Conservation (phyloP, 2,888 invertebrate species). For the Hipparchia semele region DNA sequence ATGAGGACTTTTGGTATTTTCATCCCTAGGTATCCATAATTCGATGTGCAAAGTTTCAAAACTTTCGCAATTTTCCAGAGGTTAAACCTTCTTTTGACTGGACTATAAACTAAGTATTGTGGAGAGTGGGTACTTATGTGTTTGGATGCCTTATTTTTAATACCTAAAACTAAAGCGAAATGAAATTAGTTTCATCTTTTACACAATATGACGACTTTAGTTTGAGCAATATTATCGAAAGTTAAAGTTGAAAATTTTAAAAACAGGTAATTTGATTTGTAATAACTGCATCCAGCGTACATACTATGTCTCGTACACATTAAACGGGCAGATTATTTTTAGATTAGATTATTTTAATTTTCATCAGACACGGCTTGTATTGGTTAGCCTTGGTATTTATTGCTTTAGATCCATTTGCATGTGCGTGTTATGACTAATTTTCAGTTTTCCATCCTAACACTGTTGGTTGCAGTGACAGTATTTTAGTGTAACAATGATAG, state of each 20-base stretch:
- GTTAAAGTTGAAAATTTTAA: neutral
- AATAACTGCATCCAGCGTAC: neutral
- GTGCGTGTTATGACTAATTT: slow-evolving; percentile 9
- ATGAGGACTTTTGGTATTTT: no score
- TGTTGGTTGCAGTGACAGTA: neutral
- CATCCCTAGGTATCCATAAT: no score
- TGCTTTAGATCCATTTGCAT: slow-evolving; percentile 27
- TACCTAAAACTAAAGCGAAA: neutral
- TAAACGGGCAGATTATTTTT: neutral
- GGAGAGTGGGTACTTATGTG: neutral
- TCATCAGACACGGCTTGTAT: slow-evolving; percentile 15
- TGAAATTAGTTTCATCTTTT: neutral
- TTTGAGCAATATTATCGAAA: neutral
- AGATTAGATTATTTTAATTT: slow-evolving; percentile 6
- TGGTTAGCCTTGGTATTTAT: slow-evolving; percentile 21
- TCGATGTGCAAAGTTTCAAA: no score
- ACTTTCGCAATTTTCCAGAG: no score
- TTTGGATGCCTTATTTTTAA: neutral
- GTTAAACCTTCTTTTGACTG: no score
- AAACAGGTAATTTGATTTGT: neutral
- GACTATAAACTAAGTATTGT: no score
- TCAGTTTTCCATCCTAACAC: slow-evolving; percentile 24
- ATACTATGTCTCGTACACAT: neutral
- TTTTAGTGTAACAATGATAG: slow-evolving; percentile 12
- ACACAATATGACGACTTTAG: neutral